These are phyloP conservation scores for Drosophila mayri DNA, from an alignment of 1,140 invertebrate genomes.

Conservation along the genomic window DNA sequence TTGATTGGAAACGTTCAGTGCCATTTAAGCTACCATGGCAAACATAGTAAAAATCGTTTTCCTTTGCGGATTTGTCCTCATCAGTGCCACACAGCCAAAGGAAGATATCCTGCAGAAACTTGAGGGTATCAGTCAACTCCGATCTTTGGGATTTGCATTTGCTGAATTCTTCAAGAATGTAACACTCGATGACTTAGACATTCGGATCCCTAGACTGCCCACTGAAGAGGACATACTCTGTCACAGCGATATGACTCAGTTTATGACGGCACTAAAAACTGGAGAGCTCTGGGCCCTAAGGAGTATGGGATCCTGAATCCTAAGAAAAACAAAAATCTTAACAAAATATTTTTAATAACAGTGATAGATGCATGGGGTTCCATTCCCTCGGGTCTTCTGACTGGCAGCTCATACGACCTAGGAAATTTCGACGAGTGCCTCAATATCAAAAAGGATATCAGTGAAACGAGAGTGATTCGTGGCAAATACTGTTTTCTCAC, in stretches of 20 bases:
- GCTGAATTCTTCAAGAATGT: slow-evolving; percentile 21
- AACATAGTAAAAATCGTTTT: neutral
- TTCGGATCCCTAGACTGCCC: neutral
- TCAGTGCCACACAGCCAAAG: neutral
- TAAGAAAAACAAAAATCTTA: neutral
- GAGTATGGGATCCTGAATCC: neutral
- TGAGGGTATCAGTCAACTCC: neutral
- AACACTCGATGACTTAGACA: slow-evolving; percentile 13
- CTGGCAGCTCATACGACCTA: slow-evolving; percentile 41
- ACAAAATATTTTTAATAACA: neutral
- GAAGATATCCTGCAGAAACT: slow-evolving; percentile 4
- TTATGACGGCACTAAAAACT: neutral
- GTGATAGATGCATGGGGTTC: slow-evolving; percentile 46
- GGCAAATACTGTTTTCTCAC: slow-evolving; percentile 47
- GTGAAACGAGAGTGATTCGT: neutral
- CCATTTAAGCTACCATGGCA: neutral
- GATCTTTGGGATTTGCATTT: slow-evolving; percentile 18
- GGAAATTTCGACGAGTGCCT: slow-evolving; percentile 64
- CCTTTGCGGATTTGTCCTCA: neutral
- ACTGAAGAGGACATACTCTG: slow-evolving; percentile 16
- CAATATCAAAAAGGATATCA: slow-evolving; percentile 12
- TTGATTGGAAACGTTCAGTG: neutral
- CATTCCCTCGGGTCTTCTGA: slow-evolving; percentile 18
- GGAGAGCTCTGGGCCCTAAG: slow-evolving; percentile 20
- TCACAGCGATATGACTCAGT: neutral